Percentiles rank a stretch among this genome's conserved stretches.
phyloP scores from a whole-genome alignment of 2,113 vertebrate genomes.

The Ciconia stormi region DNA sequence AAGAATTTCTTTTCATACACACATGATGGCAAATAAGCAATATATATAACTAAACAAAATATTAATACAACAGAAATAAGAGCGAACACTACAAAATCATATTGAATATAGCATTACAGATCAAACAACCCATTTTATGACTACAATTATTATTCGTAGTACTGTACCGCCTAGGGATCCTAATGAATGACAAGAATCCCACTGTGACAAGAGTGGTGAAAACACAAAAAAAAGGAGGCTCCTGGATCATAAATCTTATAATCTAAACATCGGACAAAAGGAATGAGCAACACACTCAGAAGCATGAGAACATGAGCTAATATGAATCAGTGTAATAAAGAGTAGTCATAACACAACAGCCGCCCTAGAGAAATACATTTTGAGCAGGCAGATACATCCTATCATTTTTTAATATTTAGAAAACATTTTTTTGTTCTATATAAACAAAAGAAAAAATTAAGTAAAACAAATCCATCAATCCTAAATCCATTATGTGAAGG shows the following conservation, averaged over 20 bases:
- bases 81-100: not conserved
- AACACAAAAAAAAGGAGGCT: not conserved
- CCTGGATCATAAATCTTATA: not conserved
- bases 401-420: not conserved
- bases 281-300: not conserved
- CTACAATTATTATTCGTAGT: not conserved
- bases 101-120: not conserved
- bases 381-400: not conserved
- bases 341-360: not conserved
- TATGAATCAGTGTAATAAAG: not conserved
- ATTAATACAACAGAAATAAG: not conserved
- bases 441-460: not conserved
- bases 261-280: not conserved
- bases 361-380: not conserved
- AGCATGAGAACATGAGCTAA: not conserved
- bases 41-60: not conserved
- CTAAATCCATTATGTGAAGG: not conserved
- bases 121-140: not conserved
- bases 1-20: not conserved
- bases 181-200: not conserved
- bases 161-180: not conserved
- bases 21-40: not conserved
- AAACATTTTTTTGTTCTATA: not conserved
- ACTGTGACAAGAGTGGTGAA: not conserved
- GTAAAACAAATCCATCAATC: not conserved